A percentile compares a stretch with the other conserved stretches of the same genome.
These are phyloP conservation scores for Drosophila robusta DNA, from an alignment of 2,888 invertebrate genomes.

Conservation along the genomic window DNA sequence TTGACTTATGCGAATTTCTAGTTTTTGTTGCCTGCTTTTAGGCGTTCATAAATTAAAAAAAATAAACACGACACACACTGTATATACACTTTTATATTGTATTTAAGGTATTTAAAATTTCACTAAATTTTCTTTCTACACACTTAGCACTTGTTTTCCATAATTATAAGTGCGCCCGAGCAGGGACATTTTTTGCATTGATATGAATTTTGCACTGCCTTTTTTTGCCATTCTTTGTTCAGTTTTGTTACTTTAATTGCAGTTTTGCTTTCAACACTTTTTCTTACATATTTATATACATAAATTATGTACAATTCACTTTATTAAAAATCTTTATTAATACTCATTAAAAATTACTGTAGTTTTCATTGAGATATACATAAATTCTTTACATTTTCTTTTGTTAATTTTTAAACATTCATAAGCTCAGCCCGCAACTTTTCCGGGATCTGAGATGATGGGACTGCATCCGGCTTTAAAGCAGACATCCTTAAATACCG, in stretches of 20 bases:
- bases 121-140: slow-evolving; percentile 1
- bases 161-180: background rate
- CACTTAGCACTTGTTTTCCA: background rate
- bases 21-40: background rate
- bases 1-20: background rate
- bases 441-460: slow-evolving; percentile 34
- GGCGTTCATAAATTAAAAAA: background rate
- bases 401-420: background rate
- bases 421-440: slow-evolving; percentile 38
- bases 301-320: background rate
- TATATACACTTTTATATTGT: background rate
- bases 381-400: background rate
- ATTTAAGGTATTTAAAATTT: background rate
- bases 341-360: background rate
- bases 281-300: background rate
- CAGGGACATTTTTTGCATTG: slow-evolving; percentile 10
- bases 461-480: slow-evolving; percentile 28
- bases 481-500: slow-evolving; percentile 16
- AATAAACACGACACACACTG: background rate
- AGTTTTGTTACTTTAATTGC: background rate
- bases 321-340: background rate
- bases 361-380: background rate
- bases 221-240: background rate
- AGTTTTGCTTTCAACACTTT: background rate
- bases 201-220: slow-evolving; percentile 8